Base-by-base conservation (phyloP, 2,113 vertebrate species). In the Pygoscelis adeliae region DNA sequence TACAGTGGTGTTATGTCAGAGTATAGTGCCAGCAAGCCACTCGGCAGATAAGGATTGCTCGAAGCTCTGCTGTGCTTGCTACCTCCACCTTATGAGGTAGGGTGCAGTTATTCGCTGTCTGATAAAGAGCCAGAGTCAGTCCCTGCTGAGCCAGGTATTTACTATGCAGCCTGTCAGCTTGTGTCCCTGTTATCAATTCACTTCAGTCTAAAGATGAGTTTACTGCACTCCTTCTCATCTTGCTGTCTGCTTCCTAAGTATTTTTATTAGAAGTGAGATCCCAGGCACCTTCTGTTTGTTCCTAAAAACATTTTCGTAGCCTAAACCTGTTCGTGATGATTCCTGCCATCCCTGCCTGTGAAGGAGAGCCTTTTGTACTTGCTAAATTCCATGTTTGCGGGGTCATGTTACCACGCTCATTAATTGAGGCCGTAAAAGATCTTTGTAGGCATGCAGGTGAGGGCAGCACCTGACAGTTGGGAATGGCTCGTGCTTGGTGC, bases 401-500 rank as follows among this genome's bases (percentile, higher is more conserved):
- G 8, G 7, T 42, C 4, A 9, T 20, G 32, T 38, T 42, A 52
- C 26, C 2, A 3, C 1, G 17, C 17, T 46, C 0, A 0, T n/a
- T 18, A 15, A 46, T 23, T 3, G 3, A 63, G 36, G 20, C 26
- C 5, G 1, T 59, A 3, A 32, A 50, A 69, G 21, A 19, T 69
- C 44, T 85, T 55, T 3, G 5, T 47, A 34, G 80, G 20, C 5
- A 3, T 8, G n/a, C 7, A 2, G 26, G 4, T 27, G 26, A 56
- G 55, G 63, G 34, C 42, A 53, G 11, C 0, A 13, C 23, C 52
- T 72, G 56, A 8, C 26, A 7, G 22, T 0, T 62, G 36, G 42
- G 62, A 83, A 21, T 18, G 27, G 34, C 13, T 83, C 1, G 0
- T 49, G 53, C 30, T 87, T 55, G 53, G 15, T 55, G 10, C 40